phyloP scores from a whole-genome alignment of 2,888 invertebrate species.

The Alsophila aescularia region DNA sequence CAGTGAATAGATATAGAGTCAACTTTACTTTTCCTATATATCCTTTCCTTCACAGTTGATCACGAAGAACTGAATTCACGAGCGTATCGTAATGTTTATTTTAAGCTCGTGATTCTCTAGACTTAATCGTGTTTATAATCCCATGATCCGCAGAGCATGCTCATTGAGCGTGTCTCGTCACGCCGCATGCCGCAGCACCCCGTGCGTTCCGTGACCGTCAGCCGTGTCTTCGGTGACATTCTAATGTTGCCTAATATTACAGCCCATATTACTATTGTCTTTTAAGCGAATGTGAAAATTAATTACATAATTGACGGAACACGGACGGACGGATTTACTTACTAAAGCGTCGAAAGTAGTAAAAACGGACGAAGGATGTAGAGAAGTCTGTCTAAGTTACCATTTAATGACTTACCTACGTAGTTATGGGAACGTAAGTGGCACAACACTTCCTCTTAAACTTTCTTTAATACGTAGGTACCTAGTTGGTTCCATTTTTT shows the following conservation, averaged over 20 bases:
- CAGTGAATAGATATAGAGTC: too few relatives aligned
- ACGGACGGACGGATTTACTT: slow-evolving; percentile 33
- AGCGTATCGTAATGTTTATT: slow-evolving; percentile 8
- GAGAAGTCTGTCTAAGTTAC: too few relatives aligned
- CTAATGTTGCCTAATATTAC: slow-evolving; percentile 40
- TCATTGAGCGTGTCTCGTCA: slow-evolving; percentile 23
- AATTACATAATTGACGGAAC: slow-evolving; percentile 35
- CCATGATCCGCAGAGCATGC: slow-evolving; percentile 15
- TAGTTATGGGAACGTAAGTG: too few relatives aligned
- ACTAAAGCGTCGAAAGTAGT: slow-evolving; percentile 25
- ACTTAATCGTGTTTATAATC: slow-evolving; percentile 18
- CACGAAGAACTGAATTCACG: slow-evolving; percentile 10
- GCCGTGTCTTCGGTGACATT: slow-evolving; percentile 38
- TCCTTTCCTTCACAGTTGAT: slow-evolving; percentile 7
- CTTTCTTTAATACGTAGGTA: neutral
- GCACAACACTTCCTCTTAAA: neutral
- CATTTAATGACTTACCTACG: too few relatives aligned
- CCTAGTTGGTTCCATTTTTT: too few relatives aligned
- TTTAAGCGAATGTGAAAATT: slow-evolving; percentile 39
- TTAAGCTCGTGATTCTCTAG: slow-evolving; percentile 15
- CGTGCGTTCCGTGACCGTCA: slow-evolving; percentile 53
- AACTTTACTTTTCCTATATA: neutral
- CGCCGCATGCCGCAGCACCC: slow-evolving; percentile 50
- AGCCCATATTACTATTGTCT: slow-evolving; percentile 34
- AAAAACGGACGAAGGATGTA: slow-evolving; percentile 14